Percentiles rank a stretch among this genome's conserved stretches.
These are phyloP conservation scores for Acleris cristana DNA, from an alignment of 2,888 invertebrate genomes.

Conservation along the genomic window DNA sequence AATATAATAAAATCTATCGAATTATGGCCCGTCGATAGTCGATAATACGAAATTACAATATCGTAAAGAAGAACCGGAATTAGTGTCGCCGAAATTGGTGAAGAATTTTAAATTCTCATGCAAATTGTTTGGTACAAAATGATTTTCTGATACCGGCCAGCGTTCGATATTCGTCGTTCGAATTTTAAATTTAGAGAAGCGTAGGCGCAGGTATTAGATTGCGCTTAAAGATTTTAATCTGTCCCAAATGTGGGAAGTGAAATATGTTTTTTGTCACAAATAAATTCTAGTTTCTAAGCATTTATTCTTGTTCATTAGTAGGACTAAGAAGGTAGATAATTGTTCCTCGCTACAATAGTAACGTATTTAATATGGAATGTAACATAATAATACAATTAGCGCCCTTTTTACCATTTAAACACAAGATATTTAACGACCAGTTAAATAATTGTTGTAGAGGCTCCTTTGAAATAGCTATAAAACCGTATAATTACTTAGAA, in stretches of 20 bases:
- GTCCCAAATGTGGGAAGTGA: constrained; percentile 72
- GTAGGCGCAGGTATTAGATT: constrained; percentile 75
- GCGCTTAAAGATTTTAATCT: constrained; percentile 76
- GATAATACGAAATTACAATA: constrained; percentile 57
- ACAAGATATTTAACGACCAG: no score
- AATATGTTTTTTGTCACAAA: constrained; percentile 67
- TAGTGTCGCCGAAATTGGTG: constrained; percentile 70
- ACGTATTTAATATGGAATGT: constrained; percentile 20
- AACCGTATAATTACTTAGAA: no score
- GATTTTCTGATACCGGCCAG: constrained; percentile 52
- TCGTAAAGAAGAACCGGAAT: constrained; percentile 71
- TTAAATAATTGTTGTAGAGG: no score
- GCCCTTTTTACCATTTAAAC: no score
- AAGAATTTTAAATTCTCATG: constrained; percentile 64
- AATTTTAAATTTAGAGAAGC: constrained; percentile 68
- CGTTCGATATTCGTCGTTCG: constrained; percentile 63
- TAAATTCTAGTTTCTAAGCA: constrained; percentile 64
- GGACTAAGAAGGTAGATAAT: constrained; percentile 61
- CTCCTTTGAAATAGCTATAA: no score
- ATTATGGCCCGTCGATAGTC: constrained; percentile 59
- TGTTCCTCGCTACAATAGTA: constrained; percentile 50
- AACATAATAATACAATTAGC: no score
- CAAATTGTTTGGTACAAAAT: constrained; percentile 63
- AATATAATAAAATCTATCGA: constrained; percentile 66
- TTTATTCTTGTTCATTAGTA: constrained; percentile 66